Evolutionary conservation across 2,113 vertebrate genomes (phyloP).

Genomic region (Phycodurus eques): DNA sequence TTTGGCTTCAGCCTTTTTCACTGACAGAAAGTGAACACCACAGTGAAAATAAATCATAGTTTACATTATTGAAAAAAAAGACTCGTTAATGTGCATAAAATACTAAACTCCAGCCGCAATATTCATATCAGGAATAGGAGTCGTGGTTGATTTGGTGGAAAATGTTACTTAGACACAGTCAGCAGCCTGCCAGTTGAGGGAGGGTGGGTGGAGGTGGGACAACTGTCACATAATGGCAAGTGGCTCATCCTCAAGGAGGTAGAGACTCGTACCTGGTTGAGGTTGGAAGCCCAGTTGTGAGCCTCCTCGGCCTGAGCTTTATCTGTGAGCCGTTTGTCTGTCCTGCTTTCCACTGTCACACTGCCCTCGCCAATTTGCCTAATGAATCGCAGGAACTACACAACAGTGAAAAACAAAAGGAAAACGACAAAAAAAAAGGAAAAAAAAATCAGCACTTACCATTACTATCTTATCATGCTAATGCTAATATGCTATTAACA

Average conservation of each 20-base stretch:
- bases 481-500: not conserved
- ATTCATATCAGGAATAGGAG: constrained; percentile 46
- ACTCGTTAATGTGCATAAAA: not conserved
- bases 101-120: constrained; percentile 27
- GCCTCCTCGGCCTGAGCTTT: constrained; percentile 85
- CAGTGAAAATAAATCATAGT: not conserved
- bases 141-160: constrained; percentile 54
- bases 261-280: constrained; percentile 91
- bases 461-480: constrained; percentile 19
- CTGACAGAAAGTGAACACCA: not conserved
- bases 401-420: constrained; percentile 69
- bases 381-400: constrained; percentile 99
- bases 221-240: constrained; percentile 42
- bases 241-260: constrained; percentile 30
- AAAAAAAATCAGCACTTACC: constrained; percentile 52
- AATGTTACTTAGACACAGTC: constrained; percentile 30
- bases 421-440: constrained; percentile 46
- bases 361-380: constrained; percentile 97
- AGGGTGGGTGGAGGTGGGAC: constrained; percentile 18
- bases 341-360: constrained; percentile 81
- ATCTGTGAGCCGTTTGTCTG: constrained; percentile 79
- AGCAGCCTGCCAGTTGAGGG: too few relatives aligned
- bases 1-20: constrained; percentile 11
- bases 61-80: constrained; percentile 4
- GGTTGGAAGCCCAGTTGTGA: constrained; percentile 94